Conservation (phyloP, 2,113 vertebrate genomes). For the Fulica atra region DNA sequence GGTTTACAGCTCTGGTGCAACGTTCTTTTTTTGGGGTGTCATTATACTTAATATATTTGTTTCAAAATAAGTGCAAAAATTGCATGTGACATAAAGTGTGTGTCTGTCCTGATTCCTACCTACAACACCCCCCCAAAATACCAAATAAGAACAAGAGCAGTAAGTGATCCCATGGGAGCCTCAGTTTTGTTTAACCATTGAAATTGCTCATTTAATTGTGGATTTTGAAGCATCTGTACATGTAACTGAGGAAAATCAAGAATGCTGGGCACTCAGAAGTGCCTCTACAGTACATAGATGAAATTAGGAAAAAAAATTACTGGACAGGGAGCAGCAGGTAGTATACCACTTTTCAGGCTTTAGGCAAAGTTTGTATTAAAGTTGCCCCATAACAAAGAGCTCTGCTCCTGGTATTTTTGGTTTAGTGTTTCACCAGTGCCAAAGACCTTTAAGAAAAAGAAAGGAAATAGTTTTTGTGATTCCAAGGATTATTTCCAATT, state of each 20-base stretch:
- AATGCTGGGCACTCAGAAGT: neutral
- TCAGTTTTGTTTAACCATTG: neutral
- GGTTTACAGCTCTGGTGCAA: neutral
- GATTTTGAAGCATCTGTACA: neutral
- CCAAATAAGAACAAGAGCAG: neutral
- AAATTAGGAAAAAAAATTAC: neutral
- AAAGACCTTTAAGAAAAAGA: neutral
- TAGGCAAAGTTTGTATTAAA: neutral
- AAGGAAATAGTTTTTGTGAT: neutral
- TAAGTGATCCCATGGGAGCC: neutral
- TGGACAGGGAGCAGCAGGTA: neutral
- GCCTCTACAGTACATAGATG: neutral
- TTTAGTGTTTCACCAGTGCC: neutral
- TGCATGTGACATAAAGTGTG: neutral
- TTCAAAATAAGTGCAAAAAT: neutral
- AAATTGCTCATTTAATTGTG: neutral
- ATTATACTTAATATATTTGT: neutral
- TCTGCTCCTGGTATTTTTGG: neutral
- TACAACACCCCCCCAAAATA: neutral
- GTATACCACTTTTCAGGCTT: neutral
- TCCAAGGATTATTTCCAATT: neutral
- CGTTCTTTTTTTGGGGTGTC: neutral
- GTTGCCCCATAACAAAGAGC: neutral
- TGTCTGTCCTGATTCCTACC: neutral
- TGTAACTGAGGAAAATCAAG: neutral